phyloP scores from a whole-genome alignment of 2,113 vertebrate genomes.

The Lepidothrix coronata region DNA sequence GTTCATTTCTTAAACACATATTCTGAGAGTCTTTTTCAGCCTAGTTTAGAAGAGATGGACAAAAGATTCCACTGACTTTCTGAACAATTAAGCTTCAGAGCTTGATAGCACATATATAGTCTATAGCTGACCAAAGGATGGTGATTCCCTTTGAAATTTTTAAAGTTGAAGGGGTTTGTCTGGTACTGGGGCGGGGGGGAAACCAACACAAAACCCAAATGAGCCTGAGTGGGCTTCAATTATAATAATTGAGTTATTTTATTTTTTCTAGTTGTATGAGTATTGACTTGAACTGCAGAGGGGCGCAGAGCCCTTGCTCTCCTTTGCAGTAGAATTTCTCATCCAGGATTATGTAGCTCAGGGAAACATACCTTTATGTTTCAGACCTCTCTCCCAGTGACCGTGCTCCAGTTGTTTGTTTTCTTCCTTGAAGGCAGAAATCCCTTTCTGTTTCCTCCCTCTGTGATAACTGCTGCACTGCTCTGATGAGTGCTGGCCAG shows the following conservation, averaged over 20 bases:
- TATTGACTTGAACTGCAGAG: background rate
- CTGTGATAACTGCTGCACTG: background rate
- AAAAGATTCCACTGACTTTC: background rate
- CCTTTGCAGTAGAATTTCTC: background rate
- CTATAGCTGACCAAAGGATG: background rate
- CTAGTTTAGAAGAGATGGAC: background rate
- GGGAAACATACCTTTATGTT: background rate
- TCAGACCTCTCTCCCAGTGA: background rate
- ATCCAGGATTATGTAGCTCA: background rate
- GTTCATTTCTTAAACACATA: background rate
- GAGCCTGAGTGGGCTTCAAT: background rate
- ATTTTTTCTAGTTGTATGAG: background rate
- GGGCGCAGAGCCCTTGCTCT: background rate
- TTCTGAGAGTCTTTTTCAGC: background rate
- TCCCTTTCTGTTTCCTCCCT: background rate
- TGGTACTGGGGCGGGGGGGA: background rate
- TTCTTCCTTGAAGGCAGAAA: background rate
- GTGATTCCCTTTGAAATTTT: background rate
- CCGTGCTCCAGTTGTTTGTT: background rate
- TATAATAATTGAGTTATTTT: background rate
- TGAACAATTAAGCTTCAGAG: background rate
- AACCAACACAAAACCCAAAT: background rate
- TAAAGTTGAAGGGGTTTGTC: background rate
- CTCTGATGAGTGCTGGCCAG: background rate
- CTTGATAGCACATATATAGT: background rate